phyloP scores from a whole-genome alignment of 2,113 vertebrate species.

The Odontophorus gujanensis region DNA sequence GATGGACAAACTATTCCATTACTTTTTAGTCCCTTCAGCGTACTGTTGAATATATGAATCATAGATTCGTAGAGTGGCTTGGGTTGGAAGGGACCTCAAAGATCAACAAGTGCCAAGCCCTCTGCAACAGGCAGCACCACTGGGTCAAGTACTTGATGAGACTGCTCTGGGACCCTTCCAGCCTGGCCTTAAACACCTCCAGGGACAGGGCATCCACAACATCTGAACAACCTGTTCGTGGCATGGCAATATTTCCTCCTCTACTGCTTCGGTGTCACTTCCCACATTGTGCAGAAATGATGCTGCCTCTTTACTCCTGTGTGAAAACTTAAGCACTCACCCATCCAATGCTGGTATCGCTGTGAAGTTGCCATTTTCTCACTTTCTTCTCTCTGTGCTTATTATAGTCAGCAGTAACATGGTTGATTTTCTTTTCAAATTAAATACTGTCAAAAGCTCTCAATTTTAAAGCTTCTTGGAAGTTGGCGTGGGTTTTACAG shows the following conservation, averaged over 20 bases:
- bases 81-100: no score
- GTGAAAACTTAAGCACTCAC: not conserved
- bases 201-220: no score
- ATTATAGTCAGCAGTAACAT: not conserved
- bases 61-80: no score
- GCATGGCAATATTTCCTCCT: not conserved
- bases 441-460: not conserved
- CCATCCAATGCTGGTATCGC: not conserved
- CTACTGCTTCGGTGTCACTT: slow-evolving; percentile 37
- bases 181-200: no score
- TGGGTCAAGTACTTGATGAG: no score
- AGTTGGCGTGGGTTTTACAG: not conserved
- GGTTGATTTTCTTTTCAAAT: not conserved
- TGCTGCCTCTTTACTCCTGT: not conserved
- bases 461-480: not conserved
- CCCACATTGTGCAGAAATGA: not conserved
- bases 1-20: not conserved
- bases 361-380: not conserved
- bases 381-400: rapidly evolving
- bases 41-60: not conserved
- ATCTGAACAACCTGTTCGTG: not conserved
- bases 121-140: no score
- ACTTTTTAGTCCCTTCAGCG: not conserved
- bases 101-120: no score
- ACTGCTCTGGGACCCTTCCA: no score